Base-by-base conservation (phyloP, 2,113 vertebrate species). In the Anoplopoma fimbria region DNA sequence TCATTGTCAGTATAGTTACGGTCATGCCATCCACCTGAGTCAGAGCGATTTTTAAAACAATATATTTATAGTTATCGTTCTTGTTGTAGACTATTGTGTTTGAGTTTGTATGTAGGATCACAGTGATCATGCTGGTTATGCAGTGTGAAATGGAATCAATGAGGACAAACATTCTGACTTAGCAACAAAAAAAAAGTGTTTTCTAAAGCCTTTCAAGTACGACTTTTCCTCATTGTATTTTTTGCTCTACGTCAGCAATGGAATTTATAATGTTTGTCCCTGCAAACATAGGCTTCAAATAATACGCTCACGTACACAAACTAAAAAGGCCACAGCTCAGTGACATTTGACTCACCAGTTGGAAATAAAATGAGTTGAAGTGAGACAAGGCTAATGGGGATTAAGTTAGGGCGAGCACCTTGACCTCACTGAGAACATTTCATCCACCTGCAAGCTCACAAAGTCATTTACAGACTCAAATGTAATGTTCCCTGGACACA, bases 371-470 rank as follows among this genome's bases (percentile, higher is more conserved):
- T n/a, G 25, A 64, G 17, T 29, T 23, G 25, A 25, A 9, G 40
- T 33, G 61, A 3, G 14, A 67, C 27, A 40, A 3, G 38, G 68
- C 29, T 83, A 85, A 82, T 70, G 57, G 40, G 57, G 73, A 76
- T 73, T 60, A 61, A 67, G n/a, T 61, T 7, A 23, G 60, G 45
- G 23, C 61, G 10, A 57, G 29, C 14, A 75, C 31, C 36, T 83
- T 83, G 73, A 81, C 82, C 80, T 58, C 15, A 4, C 21, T 60
- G 62, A 51, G 55, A 13, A 15, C 60, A 14, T 58, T 63, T 57
- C 47, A 42, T 42, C 78, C 63, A 62, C 69, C 67, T 58, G 58
- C 13, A 17, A 25, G 45, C 36, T 79, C 29, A 23, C 73, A 3
- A 64, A 85, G 31, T 23, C 31, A 29, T 25, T 21, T 34, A n/a